Percentiles rank a stretch among this genome's conserved stretches.
These are phyloP conservation scores for Porphyrio hochstetteri DNA, from an alignment of 2,113 vertebrate genomes.

Conservation along the genomic window DNA sequence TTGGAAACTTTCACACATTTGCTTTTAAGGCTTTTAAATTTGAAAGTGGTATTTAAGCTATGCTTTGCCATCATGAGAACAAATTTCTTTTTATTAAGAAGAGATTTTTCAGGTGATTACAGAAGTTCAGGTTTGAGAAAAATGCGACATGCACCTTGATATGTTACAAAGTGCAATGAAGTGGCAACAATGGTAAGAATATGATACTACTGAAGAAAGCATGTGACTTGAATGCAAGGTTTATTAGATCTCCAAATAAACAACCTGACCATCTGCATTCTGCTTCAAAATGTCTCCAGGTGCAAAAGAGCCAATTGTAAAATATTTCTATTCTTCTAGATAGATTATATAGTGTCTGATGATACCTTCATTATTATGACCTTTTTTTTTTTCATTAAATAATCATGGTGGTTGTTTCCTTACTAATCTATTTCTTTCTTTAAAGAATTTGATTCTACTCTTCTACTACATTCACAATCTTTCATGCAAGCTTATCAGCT, in stretches of 20 bases:
- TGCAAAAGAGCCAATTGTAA: not conserved
- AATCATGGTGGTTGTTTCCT: not conserved
- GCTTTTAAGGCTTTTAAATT: not conserved
- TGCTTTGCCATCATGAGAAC: not conserved
- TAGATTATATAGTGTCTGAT: not conserved
- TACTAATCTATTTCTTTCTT: not conserved
- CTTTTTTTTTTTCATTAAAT: not conserved
- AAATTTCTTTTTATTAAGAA: not conserved
- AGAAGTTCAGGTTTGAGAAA: not conserved
- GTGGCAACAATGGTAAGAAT: not conserved
- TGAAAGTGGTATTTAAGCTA: not conserved
- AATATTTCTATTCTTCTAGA: not conserved
- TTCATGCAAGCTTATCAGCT: not conserved
- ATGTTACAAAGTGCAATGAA: not conserved
- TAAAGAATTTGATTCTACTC: not conserved
- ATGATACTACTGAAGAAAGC: not conserved
- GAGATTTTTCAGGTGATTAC: not conserved
- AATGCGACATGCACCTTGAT: not conserved
- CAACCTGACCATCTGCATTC: not conserved
- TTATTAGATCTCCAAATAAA: not conserved
- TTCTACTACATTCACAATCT: not conserved
- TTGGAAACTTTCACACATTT: not conserved
- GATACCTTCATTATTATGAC: not conserved
- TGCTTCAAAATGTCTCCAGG: not conserved
- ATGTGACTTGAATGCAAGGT: not conserved